These are phyloP conservation scores for Camponotus pennsylvanicus DNA, from an alignment of 1,140 invertebrate genomes.

Conservation along the genomic window DNA sequence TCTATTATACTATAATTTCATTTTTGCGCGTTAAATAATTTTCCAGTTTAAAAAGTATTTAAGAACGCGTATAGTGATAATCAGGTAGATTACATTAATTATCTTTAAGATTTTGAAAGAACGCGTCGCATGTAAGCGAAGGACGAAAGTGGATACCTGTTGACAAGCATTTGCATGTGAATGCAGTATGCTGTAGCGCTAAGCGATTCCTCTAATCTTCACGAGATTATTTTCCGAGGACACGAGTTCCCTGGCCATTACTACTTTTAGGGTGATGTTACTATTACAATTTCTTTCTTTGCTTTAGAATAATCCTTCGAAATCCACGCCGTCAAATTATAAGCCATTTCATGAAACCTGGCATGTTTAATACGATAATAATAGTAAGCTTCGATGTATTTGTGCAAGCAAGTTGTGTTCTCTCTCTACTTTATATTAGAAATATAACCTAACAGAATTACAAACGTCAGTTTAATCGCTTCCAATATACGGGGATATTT, in stretches of 20 bases:
- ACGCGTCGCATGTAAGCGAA: conserved; percentile 58
- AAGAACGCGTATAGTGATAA: not conserved
- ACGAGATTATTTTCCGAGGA: conserved; percentile 76
- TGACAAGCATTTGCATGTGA: conserved; percentile 81
- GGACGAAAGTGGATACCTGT: conserved; percentile 73
- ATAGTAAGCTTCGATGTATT: not conserved
- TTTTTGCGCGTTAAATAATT: not conserved
- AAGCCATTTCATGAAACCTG: not conserved
- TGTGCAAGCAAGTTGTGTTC: not conserved
- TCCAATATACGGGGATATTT: conserved; percentile 43
- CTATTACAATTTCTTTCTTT: conserved; percentile 52
- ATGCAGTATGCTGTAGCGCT: conserved; percentile 71
- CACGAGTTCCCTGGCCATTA: conserved; percentile 73
- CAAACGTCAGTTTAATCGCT: conserved; percentile 48
- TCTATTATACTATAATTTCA: too few species aligned
- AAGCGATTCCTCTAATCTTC: conserved; percentile 74
- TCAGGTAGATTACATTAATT: conserved; percentile 20
- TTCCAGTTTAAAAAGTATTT: not conserved
- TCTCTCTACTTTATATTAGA: not conserved
- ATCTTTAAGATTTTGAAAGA: conserved; percentile 58
- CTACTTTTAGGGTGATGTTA: conserved; percentile 55
- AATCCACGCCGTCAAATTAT: not conserved
- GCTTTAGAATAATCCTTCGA: conserved; percentile 50
- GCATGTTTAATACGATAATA: not conserved
- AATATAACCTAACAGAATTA: conserved; percentile 26